Evolutionary conservation across 1,140 invertebrate genomes (phyloP).

Genomic region (Branchinecta lynchi): DNA sequence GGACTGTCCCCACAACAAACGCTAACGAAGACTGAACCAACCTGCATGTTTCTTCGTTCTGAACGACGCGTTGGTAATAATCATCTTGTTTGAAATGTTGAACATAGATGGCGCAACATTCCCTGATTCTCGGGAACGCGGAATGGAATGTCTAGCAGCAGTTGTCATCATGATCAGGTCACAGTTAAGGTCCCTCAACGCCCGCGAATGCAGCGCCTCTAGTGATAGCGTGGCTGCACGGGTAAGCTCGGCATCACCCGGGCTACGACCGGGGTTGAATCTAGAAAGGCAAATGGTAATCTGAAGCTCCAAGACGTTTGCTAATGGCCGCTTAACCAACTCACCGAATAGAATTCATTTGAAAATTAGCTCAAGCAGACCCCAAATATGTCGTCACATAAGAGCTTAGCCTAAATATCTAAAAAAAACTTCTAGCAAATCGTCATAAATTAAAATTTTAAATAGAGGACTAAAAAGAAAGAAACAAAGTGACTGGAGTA

Average conservation of each 20-base stretch:
- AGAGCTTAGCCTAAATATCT: too few relatives aligned
- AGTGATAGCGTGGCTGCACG: not conserved
- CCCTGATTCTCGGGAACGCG: not conserved
- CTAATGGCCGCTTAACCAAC: too few relatives aligned
- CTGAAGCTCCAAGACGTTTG: too few relatives aligned
- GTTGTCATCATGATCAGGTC: conserved; percentile 2
- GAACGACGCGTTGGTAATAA: not conserved
- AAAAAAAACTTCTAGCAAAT: too few relatives aligned
- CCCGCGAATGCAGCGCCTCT: not conserved
- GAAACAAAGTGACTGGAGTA: too few relatives aligned
- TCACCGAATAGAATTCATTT: too few relatives aligned
- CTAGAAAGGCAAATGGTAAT: not conserved
- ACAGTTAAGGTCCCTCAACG: not conserved
- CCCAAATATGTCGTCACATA: too few relatives aligned
- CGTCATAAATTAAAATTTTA: too few relatives aligned
- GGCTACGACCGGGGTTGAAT: not conserved
- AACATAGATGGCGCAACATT: not conserved
- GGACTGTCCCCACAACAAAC: not conserved
- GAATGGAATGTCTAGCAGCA: conserved; percentile 2
- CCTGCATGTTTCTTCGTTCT: conserved; percentile 6
- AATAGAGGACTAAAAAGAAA: too few relatives aligned
- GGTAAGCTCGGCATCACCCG: not conserved
- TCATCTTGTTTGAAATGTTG: not conserved
- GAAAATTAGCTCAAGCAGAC: too few relatives aligned
- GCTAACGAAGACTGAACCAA: not conserved